These are phyloP conservation scores for Aselliscus stoliczkanus DNA, from an alignment of 2,797 vertebrate species.

Conservation along the genomic window DNA sequence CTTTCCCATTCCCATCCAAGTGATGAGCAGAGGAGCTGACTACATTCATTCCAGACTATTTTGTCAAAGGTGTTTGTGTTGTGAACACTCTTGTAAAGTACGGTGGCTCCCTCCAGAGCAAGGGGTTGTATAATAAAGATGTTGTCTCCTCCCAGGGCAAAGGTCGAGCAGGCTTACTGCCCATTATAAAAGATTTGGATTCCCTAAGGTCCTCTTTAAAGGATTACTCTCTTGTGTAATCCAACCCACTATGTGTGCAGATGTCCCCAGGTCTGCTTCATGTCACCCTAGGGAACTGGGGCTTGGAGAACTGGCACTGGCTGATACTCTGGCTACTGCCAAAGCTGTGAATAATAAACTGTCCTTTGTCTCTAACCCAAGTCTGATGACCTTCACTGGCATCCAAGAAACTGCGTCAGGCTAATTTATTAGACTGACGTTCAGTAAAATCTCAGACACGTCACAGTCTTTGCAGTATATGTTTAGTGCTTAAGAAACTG, in stretches of 20 bases:
- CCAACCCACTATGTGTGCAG: not conserved
- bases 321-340: not conserved
- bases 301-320: not conserved
- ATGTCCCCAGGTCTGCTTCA: not conserved
- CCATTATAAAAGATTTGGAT: not conserved
- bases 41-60: not conserved
- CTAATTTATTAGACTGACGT: not conserved
- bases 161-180: not conserved
- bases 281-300: not conserved
- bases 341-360: too few relatives aligned
- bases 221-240: not conserved
- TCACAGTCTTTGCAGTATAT: not conserved
- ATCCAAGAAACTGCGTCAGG: too few relatives aligned
- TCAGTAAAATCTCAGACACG: not conserved
- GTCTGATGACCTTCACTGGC: too few relatives aligned
- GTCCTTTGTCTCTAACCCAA: too few relatives aligned
- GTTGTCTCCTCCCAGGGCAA: not conserved
- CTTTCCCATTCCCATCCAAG: not conserved
- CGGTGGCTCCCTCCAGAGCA: not conserved
- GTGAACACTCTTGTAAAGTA: not conserved
- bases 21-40: not conserved
- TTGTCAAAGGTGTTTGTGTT: not conserved
- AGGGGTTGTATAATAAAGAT: not conserved
- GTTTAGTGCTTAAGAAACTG: not conserved
- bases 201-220: not conserved